Percentiles rank a stretch among this genome's conserved stretches.
Conservation (phyloP, 2,797 vertebrate species). For the Poecilia gillii region DNA sequence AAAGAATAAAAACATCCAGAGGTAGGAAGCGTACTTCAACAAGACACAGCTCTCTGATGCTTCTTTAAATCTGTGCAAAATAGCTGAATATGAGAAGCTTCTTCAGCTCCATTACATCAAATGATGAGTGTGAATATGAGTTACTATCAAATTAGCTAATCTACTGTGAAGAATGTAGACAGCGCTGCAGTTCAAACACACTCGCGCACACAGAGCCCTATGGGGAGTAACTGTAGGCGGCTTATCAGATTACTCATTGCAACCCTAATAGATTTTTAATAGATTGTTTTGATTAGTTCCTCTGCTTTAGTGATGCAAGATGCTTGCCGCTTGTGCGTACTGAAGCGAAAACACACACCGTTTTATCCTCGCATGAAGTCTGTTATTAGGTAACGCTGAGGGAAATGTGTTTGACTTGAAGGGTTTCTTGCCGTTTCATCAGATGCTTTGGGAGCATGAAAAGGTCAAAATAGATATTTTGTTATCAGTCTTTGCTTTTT, state of each 20-base stretch:
- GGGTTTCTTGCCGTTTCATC: slow-evolving; percentile 24
- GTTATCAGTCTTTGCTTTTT: neutral
- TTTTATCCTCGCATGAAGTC: slow-evolving; percentile 6
- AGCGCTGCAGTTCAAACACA: slow-evolving; percentile 19
- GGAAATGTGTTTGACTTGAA: slow-evolving; percentile 9
- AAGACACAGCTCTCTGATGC: slow-evolving; percentile 6
- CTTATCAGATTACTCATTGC: slow-evolving; percentile 78
- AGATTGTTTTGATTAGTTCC: slow-evolving; percentile 78
- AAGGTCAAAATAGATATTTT: slow-evolving; percentile 5
- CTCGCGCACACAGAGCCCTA: slow-evolving; percentile 29
- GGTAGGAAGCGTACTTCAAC: slow-evolving; percentile 2
- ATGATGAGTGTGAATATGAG: slow-evolving; percentile 69
- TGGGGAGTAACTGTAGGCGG: slow-evolving; percentile 56
- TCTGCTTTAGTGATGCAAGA: slow-evolving; percentile 65
- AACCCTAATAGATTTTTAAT: slow-evolving; percentile 76
- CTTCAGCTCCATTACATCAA: slow-evolving; percentile 58
- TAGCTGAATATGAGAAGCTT: slow-evolving; percentile 40
- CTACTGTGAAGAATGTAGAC: slow-evolving; percentile 67
- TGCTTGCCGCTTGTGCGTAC: slow-evolving; percentile 58
- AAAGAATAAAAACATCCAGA: slow-evolving; percentile 15
- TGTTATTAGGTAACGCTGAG: slow-evolving; percentile 10
- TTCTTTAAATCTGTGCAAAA: slow-evolving; percentile 43
- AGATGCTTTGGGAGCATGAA: slow-evolving; percentile 43
- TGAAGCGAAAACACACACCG: slow-evolving; percentile 28
- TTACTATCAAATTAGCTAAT: slow-evolving; percentile 71